A percentile compares a stretch with the other conserved stretches of the same genome.
Conservation (phyloP, 2,888 invertebrate species). For the Stenchaetothrips biformis region DNA sequence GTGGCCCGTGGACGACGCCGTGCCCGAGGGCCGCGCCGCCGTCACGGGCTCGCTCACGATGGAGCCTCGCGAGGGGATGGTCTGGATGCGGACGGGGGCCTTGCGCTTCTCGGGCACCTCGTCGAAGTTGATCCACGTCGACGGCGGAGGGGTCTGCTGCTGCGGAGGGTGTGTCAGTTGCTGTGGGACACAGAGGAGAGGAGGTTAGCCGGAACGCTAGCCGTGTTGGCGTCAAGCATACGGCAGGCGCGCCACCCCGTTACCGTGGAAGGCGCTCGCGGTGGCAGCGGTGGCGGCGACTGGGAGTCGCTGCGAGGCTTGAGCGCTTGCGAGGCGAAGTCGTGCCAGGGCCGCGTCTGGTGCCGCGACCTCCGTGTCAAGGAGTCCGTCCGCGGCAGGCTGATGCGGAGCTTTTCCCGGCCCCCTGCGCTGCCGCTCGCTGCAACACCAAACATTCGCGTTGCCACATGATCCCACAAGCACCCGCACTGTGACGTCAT, state of each 20-base stretch:
- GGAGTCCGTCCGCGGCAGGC: conserved; percentile 24
- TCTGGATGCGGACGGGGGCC: conserved; percentile 76
- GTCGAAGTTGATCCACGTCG: conserved; percentile 70
- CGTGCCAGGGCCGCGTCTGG: conserved; percentile 52
- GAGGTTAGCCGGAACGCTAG: conserved; percentile 35
- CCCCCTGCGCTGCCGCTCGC: not conserved
- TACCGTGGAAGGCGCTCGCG: conserved; percentile 43
- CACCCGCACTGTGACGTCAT: too few species aligned
- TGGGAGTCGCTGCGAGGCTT: conserved; percentile 46
- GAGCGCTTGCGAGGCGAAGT: conserved; percentile 61
- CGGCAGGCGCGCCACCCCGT: conserved; percentile 38
- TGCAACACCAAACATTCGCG: not conserved
- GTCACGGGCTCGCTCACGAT: conserved; percentile 33
- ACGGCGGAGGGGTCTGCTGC: conserved; percentile 40
- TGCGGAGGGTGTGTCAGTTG: conserved; percentile 30
- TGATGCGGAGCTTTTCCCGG: conserved; percentile 12
- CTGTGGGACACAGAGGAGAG: not conserved
- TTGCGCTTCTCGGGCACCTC: conserved; percentile 71
- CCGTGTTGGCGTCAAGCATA: not conserved
- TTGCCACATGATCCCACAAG: too few species aligned
- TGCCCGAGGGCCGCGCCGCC: conserved; percentile 21
- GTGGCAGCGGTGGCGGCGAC: conserved; percentile 47
- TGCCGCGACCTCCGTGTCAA: conserved; percentile 37
- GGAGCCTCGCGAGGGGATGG: conserved; percentile 53
- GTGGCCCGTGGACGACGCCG: not conserved